These are phyloP conservation scores for Rhabdomys pumilio DNA, from an alignment of 2,797 vertebrate species.

Conservation along the genomic window DNA sequence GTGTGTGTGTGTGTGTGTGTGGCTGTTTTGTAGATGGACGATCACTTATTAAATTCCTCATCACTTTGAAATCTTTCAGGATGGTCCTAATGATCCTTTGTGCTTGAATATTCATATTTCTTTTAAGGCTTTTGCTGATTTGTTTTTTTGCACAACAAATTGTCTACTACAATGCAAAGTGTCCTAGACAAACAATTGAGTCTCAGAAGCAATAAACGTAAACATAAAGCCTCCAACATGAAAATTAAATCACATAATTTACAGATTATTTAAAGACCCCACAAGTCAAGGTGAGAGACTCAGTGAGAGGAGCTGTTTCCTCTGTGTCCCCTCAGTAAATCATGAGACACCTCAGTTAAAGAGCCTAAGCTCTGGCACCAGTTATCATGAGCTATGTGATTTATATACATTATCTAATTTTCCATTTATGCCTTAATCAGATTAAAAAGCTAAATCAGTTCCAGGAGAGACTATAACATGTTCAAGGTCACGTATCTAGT, in stretches of 20 bases:
- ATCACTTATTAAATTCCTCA: not conserved
- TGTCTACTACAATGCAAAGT: not conserved
- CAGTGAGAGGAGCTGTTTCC: not conserved
- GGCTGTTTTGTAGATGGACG: not conserved
- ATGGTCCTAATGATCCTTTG: not conserved
- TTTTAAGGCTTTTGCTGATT: not conserved
- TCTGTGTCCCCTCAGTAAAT: not conserved
- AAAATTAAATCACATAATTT: conserved; percentile 14
- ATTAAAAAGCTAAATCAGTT: conserved; percentile 46
- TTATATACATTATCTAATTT: conserved; percentile 73
- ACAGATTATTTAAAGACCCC: conserved; percentile 24
- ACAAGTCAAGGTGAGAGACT: not conserved
- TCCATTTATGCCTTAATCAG: conserved; percentile 53
- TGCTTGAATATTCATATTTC: not conserved
- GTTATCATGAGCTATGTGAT: conserved; percentile 2
- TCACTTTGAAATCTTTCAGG: not conserved
- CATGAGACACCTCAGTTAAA: not conserved
- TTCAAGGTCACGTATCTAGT: conserved; percentile 56
- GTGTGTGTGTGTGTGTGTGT: not conserved
- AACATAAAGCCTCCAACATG: not conserved
- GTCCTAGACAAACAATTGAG: not conserved
- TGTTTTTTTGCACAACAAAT: not conserved
- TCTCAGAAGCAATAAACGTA: not conserved
- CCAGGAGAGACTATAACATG: conserved; percentile 18
- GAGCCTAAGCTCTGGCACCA: not conserved